Base-by-base conservation (phyloP, 2,888 invertebrate genomes). In the Nomada hirtipes region DNA sequence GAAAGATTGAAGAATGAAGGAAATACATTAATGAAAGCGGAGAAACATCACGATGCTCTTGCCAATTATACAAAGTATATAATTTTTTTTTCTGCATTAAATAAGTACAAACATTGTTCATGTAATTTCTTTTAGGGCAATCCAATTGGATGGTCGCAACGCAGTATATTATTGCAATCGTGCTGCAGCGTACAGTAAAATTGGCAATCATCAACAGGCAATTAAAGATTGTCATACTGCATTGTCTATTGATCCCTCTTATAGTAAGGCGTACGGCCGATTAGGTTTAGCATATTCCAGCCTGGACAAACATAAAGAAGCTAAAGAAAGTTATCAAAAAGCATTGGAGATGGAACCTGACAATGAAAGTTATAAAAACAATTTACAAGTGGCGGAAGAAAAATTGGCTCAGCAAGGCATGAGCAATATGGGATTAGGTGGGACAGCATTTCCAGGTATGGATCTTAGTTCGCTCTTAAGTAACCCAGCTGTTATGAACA, bases 121-220 rank as follows among this genome's bases (percentile, higher is more conserved):
- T 73, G 13, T 26, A 23, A 10, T 23, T 82, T 82, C 70, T 94
- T 95, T 92, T 87, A 97, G 98, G 89, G 99, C 99, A 15, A 98
- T 99, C 86, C 95, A 96, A 89, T 94, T 98, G 76, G 98, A 99
- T 93, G 96, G 97, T 36, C 95, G 96, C 82, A 99, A 99, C 94
- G 97, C 99, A 0, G 98, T 99, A 47, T 99, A 97, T 94, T 99
- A 98, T 94, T 99, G 99, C 94, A 99, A 99, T 93, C 96, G 99
- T 87, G 99, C 99, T 63, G 99, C 99, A 1, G 98, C 99, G 0
- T 97, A 97, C 93, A 98, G 97, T 92, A 98, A 98, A 92, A 94
- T 99, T 86, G 97, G 97, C 67, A 96, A 97, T 91, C 97, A 98
- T 91, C 95, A 96, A 76, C 95, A 96, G 81, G 98, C 99, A 15